Evolutionary conservation across 2,797 vertebrate species (phyloP), one percentile per base, ranked within the genome.

Genomic region (Phrynocephalus guinanensis): DNA sequence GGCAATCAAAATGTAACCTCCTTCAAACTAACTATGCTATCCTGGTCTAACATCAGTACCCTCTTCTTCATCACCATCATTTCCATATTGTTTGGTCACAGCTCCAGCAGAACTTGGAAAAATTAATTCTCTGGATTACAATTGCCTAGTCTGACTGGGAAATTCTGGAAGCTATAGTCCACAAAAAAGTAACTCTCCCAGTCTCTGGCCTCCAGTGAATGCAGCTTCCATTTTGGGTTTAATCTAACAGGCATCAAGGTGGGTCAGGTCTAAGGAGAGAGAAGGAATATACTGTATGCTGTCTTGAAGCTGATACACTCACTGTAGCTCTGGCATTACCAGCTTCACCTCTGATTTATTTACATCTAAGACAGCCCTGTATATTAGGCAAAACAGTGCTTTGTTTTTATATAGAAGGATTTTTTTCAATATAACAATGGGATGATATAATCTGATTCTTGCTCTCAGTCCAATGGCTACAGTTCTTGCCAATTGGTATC

Each of bases 401-500:
- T 83, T 50, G 50, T 71, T 50, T 67, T 26, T 71, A 24, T 38
- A 28, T 63, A 73, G 38, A 90, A 89, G 1, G 38, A 83, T 88
- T 89, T 52, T 87, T 85, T 92, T 28, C 38, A 44, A 44, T 16
- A 50, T 87, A 87, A 70, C 30, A 91, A n/a, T 71, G 91, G 68
- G 33, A 73, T 0, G 76, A 50, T 89, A 94, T 87, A 88, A 90
- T 93, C 84, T 89, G 86, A 71, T 30, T 86, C 82, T 91, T 90
- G 33, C 1, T 93, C 94, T 77, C 90, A 26, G 91, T 1, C 50
- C 82, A 80, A 67, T 88, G 70, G 84, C 33, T 87, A 87, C 91
- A 0, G 70, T 93, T 92, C 80, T 78, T 75, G 82, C 94, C 66
- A 90, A 76, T 85, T 91, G 75, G 85, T 87, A n/a, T 33, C 76